Percentiles rank a stretch among this genome's conserved stretches.
phyloP scores from a whole-genome alignment of 2,113 vertebrate genomes.

The Leptobrachium leishanense region DNA sequence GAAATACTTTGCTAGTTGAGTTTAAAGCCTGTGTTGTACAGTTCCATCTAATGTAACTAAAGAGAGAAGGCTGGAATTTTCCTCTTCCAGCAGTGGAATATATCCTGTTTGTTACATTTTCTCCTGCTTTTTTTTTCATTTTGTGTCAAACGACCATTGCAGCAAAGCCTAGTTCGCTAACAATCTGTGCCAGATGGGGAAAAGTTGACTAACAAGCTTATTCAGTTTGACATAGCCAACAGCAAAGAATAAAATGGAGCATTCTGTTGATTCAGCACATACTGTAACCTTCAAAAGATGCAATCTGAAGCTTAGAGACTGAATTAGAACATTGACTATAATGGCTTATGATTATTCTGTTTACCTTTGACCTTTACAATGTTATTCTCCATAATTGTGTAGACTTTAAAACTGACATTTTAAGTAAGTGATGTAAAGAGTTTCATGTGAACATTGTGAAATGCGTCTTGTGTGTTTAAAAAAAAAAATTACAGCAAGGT shows the following conservation, averaged over 20 bases:
- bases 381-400: too few relatives aligned
- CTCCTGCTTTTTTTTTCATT: neutral
- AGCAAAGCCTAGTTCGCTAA: neutral
- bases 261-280: neutral
- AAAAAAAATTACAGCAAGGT: too few relatives aligned
- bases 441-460: too few relatives aligned
- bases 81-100: too few relatives aligned
- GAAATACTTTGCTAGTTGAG: too few relatives aligned
- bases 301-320: neutral
- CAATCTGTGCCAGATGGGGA: neutral
- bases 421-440: too few relatives aligned
- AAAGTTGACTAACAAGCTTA: conserved; percentile 3
- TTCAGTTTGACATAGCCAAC: conserved; percentile 1
- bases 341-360: neutral
- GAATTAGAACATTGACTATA: neutral
- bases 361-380: neutral
- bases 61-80: too few relatives aligned
- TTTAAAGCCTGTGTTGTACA: too few relatives aligned
- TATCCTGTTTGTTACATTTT: too few relatives aligned
- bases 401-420: too few relatives aligned
- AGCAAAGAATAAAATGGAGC: neutral
- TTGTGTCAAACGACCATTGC: neutral
- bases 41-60: too few relatives aligned
- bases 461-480: too few relatives aligned
- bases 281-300: neutral